phyloP scores from a whole-genome alignment of 2,797 vertebrate species.

The Microctenopoma lineatum region DNA sequence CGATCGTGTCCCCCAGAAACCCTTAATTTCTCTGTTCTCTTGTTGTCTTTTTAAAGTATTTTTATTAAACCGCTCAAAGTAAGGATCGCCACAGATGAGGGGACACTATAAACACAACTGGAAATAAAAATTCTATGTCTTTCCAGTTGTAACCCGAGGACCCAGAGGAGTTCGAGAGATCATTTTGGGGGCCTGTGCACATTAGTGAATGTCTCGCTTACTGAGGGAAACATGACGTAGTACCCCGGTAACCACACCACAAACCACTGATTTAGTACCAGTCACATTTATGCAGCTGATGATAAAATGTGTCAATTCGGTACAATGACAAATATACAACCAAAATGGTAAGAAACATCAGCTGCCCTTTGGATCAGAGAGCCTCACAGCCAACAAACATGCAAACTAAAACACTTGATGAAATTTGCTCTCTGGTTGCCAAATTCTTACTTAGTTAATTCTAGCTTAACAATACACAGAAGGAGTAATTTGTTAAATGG shows the following conservation, averaged over 20 bases:
- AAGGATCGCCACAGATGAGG: neutral
- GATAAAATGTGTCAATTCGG: slow-evolving; percentile 27
- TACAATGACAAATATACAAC: slow-evolving; percentile 33
- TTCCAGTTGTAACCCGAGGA: slow-evolving; percentile 12
- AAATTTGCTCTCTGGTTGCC: slow-evolving; percentile 66
- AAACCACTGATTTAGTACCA: slow-evolving; percentile 4
- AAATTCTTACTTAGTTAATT: slow-evolving; percentile 75
- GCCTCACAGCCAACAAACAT: slow-evolving; percentile 33
- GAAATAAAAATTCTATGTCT: slow-evolving; percentile 7
- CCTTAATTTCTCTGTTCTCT: neutral
- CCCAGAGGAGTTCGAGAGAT: neutral
- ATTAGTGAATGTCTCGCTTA: neutral
- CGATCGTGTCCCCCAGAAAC: neutral
- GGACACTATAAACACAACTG: slow-evolving; percentile 5
- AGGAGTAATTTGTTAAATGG: slow-evolving; percentile 64
- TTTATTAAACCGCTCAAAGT: slow-evolving; percentile 3
- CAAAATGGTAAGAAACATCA: slow-evolving; percentile 9
- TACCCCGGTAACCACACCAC: slow-evolving; percentile 3
- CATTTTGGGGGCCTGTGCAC: neutral
- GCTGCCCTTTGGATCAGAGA: slow-evolving; percentile 37
- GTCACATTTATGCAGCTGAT: slow-evolving; percentile 23
- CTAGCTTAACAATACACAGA: slow-evolving; percentile 58
- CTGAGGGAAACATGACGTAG: slow-evolving; percentile 5
- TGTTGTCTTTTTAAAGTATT: slow-evolving; percentile 13
- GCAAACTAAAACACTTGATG: slow-evolving; percentile 54